Conservation (phyloP, 2,888 invertebrate species). For the Tiliacea aurago region DNA sequence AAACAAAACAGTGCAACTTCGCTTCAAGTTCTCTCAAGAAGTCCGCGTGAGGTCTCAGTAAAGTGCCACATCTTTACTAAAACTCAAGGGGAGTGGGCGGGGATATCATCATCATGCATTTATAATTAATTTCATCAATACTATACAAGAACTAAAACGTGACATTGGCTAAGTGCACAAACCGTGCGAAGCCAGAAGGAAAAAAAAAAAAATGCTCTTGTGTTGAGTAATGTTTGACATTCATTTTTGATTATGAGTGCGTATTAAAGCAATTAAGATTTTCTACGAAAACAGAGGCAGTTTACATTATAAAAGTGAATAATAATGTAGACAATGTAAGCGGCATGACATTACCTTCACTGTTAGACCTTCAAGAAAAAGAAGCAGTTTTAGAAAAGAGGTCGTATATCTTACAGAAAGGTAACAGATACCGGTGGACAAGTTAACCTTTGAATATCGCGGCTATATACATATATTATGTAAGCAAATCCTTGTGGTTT, state of each 20-base stretch:
- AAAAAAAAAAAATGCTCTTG: no score
- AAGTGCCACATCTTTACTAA: no score
- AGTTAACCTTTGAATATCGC: slow-evolving; percentile 52
- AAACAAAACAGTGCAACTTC: no score
- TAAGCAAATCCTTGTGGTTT: slow-evolving; percentile 72
- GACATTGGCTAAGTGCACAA: no score
- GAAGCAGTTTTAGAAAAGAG: slow-evolving; percentile 10
- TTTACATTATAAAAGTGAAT: slow-evolving; percentile 16
- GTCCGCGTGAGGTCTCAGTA: no score
- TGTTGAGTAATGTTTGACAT: slow-evolving; percentile 26
- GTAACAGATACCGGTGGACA: slow-evolving; percentile 15
- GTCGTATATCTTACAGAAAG: slow-evolving; percentile 34
- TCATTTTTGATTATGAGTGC: slow-evolving; percentile 16
- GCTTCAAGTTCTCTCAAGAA: no score
- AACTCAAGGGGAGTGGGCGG: no score
- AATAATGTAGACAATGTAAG: neutral
- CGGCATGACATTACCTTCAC: neutral
- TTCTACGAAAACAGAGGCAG: slow-evolving; percentile 15
- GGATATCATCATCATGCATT: no score
- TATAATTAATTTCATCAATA: no score
- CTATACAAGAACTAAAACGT: no score
- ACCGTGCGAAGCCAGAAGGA: no score
- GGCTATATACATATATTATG: slow-evolving; percentile 55
- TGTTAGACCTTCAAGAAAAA: slow-evolving; percentile 9
- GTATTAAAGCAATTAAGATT: slow-evolving; percentile 20